Percentiles rank a stretch among this genome's conserved stretches.
These are phyloP conservation scores for Drosophila micromelanica DNA, from an alignment of 1,140 invertebrate species.

Conservation along the genomic window DNA sequence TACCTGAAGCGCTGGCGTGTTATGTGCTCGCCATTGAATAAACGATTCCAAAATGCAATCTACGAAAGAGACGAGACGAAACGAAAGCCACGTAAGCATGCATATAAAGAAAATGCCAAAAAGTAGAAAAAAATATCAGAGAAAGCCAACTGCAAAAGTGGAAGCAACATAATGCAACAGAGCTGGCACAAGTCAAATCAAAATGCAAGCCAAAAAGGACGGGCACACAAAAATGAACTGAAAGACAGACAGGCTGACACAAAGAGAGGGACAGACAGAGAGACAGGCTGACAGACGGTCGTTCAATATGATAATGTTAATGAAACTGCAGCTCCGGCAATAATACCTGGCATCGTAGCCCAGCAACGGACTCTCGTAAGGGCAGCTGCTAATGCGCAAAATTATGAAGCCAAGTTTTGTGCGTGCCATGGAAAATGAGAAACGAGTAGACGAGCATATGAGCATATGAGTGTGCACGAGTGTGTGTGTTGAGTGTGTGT, in stretches of 20 bases:
- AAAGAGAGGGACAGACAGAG: conserved; percentile 10
- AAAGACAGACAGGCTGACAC: neutral
- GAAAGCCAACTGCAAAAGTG: neutral
- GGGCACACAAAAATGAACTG: conserved; percentile 18
- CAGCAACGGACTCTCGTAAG: conserved; percentile 85
- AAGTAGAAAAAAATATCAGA: conserved; percentile 4
- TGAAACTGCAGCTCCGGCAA: conserved; percentile 59
- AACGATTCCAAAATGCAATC: conserved; percentile 83
- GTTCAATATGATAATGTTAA: conserved; percentile 73
- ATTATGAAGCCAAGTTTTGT: conserved; percentile 46
- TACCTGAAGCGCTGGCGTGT: conserved; percentile 78
- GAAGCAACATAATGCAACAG: conserved; percentile 2
- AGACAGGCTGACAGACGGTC: conserved; percentile 14
- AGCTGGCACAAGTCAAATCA: conserved; percentile 66
- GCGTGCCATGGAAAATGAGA: conserved; percentile 54
- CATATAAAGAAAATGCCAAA: conserved; percentile 41
- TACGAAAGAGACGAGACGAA: conserved; percentile 64
- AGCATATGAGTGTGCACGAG: neutral
- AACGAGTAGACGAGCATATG: conserved; percentile 35
- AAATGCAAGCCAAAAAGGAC: conserved; percentile 45
- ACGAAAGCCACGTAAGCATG: conserved; percentile 40
- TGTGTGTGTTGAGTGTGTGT: neutral
- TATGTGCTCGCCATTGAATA: conserved; percentile 80
- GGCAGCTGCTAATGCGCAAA: conserved; percentile 83
- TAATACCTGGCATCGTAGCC: conserved; percentile 85